phyloP scores from a whole-genome alignment of 2,797 vertebrate species.

The Clarias platycephalus region DNA sequence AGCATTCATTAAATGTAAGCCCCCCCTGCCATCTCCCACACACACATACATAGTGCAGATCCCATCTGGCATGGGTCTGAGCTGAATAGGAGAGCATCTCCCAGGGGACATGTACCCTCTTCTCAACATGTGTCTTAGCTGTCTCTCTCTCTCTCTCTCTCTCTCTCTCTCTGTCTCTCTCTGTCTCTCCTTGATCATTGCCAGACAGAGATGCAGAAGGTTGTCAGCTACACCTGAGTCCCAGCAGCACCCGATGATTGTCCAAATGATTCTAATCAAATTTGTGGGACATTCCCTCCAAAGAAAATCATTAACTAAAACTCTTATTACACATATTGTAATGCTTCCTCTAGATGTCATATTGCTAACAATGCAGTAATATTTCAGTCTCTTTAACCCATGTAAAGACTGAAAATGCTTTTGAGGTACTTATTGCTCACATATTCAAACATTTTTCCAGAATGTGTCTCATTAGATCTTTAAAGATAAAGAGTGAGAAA shows the following conservation, averaged over 20 bases:
- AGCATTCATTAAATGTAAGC: conserved; percentile 76
- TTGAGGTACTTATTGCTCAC: conserved; percentile 18
- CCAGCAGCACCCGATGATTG: conserved; percentile 38
- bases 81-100: conserved; percentile 70
- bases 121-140: conserved; percentile 71
- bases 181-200: conserved; percentile 58
- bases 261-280: conserved; percentile 27
- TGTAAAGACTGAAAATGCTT: background rate
- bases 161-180: conserved; percentile 63
- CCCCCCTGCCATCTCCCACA: conserved; percentile 22
- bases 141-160: conserved; percentile 56
- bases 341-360: background rate
- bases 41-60: conserved; percentile 41
- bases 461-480: conserved; percentile 4
- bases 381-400: background rate
- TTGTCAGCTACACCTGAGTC: conserved; percentile 54
- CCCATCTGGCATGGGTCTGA: conserved; percentile 74
- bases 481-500: conserved; percentile 11
- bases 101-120: conserved; percentile 57
- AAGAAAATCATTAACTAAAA: conserved; percentile 14
- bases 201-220: conserved; percentile 45
- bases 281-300: conserved; percentile 23
- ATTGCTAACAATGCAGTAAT: background rate
- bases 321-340: background rate
- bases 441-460: background rate